A percentile compares a stretch with the other conserved stretches of the same genome.
Evolutionary conservation across 2,113 vertebrate genomes (phyloP).

Genomic region (Phylloscopus whistleri): DNA sequence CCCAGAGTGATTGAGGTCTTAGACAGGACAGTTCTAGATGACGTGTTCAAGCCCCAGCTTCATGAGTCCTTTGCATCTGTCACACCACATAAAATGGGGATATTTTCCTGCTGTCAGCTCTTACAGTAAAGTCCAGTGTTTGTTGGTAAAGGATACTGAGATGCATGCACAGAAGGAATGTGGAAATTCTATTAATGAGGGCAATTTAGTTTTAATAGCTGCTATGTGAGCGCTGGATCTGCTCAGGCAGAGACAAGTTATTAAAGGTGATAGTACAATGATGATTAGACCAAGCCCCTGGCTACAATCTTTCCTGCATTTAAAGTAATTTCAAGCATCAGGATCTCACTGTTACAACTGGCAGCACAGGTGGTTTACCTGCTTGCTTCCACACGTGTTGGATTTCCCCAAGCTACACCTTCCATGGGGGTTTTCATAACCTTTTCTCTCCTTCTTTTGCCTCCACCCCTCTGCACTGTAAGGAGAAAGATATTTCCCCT

Average conservation of each 20-base stretch:
- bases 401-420: not conserved
- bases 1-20: not conserved
- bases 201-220: constrained; percentile 39
- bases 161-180: not conserved
- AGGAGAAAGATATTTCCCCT: not conserved
- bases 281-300: constrained; percentile 19
- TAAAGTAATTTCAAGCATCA: not conserved
- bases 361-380: constrained; percentile 3
- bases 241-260: constrained; percentile 33
- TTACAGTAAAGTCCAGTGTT: not conserved
- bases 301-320: not conserved
- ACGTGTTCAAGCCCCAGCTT: fast-evolving
- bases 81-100: not conserved
- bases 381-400: not conserved
- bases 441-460: not conserved
- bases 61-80: not conserved
- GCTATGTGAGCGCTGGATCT: not conserved
- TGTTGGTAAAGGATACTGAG: not conserved
- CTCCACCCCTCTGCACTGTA: not conserved
- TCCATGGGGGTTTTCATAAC: not conserved
- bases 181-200: constrained; percentile 32
- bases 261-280: constrained; percentile 11
- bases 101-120: not conserved
- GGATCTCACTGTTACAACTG: not conserved
- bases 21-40: not conserved